phyloP scores from a whole-genome alignment of 1,140 invertebrate species.

The Alviniconcha marisindica region DNA sequence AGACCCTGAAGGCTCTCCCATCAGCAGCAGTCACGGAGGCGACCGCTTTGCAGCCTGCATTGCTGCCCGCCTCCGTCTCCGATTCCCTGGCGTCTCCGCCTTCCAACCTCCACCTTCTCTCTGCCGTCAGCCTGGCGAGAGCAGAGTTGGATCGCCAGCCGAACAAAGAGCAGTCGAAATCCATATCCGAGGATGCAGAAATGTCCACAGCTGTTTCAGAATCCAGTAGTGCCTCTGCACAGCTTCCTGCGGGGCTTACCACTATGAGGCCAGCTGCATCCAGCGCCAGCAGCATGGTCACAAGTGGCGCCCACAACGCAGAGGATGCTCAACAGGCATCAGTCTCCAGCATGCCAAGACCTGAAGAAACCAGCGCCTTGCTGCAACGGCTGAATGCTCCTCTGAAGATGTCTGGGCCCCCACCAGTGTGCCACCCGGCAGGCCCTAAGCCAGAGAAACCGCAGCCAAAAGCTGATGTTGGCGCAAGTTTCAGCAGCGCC shows the following conservation, averaged over 20 bases:
- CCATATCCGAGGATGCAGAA: neutral
- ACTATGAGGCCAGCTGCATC: neutral
- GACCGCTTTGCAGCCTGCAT: neutral
- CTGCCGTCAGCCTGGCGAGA: conserved; percentile 21
- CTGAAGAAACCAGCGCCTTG: neutral
- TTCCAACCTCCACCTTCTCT: conserved; percentile 25
- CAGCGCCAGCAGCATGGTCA: neutral
- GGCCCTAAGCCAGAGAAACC: neutral
- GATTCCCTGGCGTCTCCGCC: neutral
- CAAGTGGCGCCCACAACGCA: neutral
- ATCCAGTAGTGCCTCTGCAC: neutral
- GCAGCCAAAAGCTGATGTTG: neutral
- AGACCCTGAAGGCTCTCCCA: too few relatives aligned
- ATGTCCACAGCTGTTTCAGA: neutral
- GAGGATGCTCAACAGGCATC: neutral
- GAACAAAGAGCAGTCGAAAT: neutral
- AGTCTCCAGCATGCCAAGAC: too few relatives aligned
- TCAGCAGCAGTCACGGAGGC: too few relatives aligned
- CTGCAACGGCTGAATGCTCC: neutral
- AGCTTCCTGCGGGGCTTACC: neutral
- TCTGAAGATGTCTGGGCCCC: neutral
- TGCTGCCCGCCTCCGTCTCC: neutral
- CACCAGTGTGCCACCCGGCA: too few relatives aligned
- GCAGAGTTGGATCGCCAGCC: conserved; percentile 5
- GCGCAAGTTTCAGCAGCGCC: neutral